These are phyloP conservation scores for Drosophila burlai DNA, from an alignment of 1,140 invertebrate species.

Conservation along the genomic window DNA sequence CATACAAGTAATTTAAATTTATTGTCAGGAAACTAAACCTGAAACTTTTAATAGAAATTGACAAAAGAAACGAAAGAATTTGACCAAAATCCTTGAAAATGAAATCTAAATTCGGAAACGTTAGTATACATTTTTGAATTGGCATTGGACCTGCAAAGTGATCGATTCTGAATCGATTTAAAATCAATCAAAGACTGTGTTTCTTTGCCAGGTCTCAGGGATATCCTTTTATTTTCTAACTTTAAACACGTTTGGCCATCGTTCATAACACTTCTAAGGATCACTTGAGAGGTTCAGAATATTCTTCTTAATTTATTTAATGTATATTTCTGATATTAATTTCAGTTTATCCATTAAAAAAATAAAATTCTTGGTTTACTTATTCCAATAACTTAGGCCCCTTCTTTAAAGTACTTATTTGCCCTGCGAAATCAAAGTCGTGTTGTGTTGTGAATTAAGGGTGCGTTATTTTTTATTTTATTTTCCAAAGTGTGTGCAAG, in stretches of 20 bases:
- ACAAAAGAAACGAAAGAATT: not conserved
- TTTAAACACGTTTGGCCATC: not conserved
- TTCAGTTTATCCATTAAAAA: no score
- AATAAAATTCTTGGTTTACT: not conserved
- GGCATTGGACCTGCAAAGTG: not conserved
- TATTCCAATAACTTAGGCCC: not conserved
- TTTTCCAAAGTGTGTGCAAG: not conserved
- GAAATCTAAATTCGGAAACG: not conserved
- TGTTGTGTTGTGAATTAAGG: not conserved
- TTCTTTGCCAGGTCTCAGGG: no score
- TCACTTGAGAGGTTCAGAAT: not conserved
- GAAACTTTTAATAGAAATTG: not conserved
- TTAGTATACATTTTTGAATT: no score
- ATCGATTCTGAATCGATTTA: not conserved
- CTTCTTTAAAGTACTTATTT: not conserved
- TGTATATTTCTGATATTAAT: no score
- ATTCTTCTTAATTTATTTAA: not conserved
- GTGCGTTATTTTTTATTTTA: conserved; percentile 6
- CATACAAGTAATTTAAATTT: not conserved
- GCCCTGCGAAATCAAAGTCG: not conserved
- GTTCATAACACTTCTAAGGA: not conserved
- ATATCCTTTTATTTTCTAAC: not conserved
- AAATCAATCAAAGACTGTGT: not conserved
- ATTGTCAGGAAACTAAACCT: no score
- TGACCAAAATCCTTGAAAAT: not conserved